Conservation (phyloP, 1,140 invertebrate genomes). For the Acromyrmex heyeri region DNA sequence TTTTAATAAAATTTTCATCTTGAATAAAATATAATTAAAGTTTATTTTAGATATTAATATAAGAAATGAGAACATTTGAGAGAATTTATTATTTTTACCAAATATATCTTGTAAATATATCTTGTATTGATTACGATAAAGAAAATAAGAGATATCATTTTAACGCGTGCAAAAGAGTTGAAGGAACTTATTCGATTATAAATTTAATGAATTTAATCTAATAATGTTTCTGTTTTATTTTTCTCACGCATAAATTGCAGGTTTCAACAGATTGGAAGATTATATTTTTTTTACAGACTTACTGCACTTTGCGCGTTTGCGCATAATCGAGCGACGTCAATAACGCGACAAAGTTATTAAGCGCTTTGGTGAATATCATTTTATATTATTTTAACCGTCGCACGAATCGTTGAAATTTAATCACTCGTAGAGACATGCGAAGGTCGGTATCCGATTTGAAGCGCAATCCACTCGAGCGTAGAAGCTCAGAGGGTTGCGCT, state of each 20-base stretch:
- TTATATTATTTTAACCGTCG: slow-evolving; percentile 45
- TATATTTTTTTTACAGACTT: background rate
- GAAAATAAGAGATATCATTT: background rate
- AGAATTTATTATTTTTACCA: background rate
- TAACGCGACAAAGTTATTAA: background rate
- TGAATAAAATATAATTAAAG: background rate
- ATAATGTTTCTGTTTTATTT: background rate
- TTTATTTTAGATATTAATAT: background rate
- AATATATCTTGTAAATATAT: background rate
- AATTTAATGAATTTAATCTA: background rate
- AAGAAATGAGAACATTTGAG: background rate
- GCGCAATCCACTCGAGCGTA: slow-evolving; percentile 64
- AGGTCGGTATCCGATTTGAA: slow-evolving; percentile 48
- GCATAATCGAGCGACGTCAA: slow-evolving; percentile 2
- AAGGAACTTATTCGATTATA: background rate
- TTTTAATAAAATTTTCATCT: background rate
- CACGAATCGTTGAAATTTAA: slow-evolving; percentile 47
- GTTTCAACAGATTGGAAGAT: background rate
- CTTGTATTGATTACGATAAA: background rate
- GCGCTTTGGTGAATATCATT: background rate
- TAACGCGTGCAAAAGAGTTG: background rate
- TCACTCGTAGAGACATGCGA: slow-evolving; percentile 25
- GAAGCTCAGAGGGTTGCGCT: slow-evolving; percentile 65
- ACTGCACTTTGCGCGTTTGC: background rate
- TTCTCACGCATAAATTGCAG: background rate